Conservation (phyloP, 2,113 vertebrate species). For the Cygnus atratus region DNA sequence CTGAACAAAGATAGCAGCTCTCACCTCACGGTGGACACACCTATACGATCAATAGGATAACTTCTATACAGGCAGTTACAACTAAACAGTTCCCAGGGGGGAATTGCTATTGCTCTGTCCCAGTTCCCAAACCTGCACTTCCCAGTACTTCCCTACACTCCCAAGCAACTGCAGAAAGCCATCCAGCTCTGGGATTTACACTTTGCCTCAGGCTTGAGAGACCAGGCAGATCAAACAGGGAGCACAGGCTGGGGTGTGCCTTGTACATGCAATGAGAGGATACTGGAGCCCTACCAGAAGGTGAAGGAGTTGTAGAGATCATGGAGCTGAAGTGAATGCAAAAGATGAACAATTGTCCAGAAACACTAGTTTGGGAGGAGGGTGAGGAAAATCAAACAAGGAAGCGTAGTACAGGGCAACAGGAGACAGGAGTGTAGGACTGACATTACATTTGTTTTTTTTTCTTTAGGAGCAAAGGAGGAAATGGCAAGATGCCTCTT, state of each 20-base stretch:
- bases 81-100: neutral
- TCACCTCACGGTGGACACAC: neutral
- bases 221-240: neutral
- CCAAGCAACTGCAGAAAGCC: neutral
- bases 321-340: neutral
- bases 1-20: neutral
- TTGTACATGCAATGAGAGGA: neutral
- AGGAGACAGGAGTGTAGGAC: neutral
- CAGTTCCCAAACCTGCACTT: neutral
- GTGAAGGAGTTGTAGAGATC: neutral
- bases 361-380: neutral
- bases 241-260: neutral
- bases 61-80: neutral
- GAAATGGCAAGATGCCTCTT: neutral
- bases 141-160: neutral
- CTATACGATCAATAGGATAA: neutral
- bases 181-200: neutral
- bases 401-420: neutral
- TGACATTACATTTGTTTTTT: neutral
- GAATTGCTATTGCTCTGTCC: neutral
- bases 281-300: neutral
- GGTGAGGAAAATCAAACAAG: neutral
- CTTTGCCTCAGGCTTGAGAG: neutral
- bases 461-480: neutral
- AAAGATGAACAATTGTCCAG: neutral